These are phyloP conservation scores for Agriopis marginaria DNA, from an alignment of 2,888 invertebrate species.

Conservation along the genomic window DNA sequence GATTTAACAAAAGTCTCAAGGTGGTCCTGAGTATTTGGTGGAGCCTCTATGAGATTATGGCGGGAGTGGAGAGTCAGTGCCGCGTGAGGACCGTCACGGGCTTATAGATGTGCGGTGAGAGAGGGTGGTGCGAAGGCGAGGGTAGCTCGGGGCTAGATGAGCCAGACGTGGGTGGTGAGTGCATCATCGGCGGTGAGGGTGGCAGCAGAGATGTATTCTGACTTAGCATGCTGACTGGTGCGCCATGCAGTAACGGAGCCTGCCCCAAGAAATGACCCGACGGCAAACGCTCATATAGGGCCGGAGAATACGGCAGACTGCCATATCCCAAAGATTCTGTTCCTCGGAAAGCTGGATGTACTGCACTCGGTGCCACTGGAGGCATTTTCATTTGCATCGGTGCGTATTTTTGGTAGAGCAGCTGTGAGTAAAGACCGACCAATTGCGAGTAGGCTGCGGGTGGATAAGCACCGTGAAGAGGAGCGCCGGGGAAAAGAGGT, in stretches of 20 bases:
- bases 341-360: conserved; percentile 82
- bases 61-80: conserved; percentile 64
- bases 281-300: conserved; percentile 72
- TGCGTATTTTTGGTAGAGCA: conserved; percentile 89
- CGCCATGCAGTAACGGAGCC: conserved; percentile 63
- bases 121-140: conserved; percentile 72
- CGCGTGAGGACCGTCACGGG: conserved; percentile 86
- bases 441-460: conserved; percentile 86
- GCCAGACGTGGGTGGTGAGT: conserved; percentile 73
- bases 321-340: conserved; percentile 73
- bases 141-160: conserved; percentile 77
- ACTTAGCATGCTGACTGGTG: conserved; percentile 62
- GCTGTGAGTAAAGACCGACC: conserved; percentile 86
- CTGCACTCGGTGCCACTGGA: conserved; percentile 81
- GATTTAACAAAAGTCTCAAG: conserved; percentile 66
- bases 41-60: conserved; percentile 54
- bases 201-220: conserved; percentile 69
- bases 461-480: conserved; percentile 86
- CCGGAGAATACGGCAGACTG: conserved; percentile 73
- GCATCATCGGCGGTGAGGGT: conserved; percentile 75
- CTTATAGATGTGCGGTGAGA: conserved; percentile 82
- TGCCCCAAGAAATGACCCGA: conserved; percentile 66
- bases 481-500: conserved; percentile 88
- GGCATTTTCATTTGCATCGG: conserved; percentile 85
- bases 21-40: conserved; percentile 52